Percentiles rank a stretch among this genome's conserved stretches.
Conservation (phyloP, 2,888 invertebrate genomes). For the Drosophila prolongata region DNA sequence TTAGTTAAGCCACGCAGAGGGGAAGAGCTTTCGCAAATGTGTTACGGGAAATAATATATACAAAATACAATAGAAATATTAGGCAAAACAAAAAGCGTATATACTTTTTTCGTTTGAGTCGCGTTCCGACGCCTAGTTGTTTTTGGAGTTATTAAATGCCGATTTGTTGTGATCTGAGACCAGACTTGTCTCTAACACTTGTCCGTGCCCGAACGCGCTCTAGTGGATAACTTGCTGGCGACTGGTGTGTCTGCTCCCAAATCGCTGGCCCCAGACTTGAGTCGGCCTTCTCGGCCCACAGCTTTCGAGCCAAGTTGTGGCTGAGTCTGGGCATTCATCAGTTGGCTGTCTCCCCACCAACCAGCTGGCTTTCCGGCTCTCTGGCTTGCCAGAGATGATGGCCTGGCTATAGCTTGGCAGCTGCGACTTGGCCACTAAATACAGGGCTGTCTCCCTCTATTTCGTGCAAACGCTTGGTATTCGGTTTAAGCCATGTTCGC, state of each 20-base stretch:
- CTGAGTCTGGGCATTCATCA: conserved; percentile 41
- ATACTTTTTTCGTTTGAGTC: conserved; percentile 12
- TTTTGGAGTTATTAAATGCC: background rate
- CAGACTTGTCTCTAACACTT: conserved; percentile 43
- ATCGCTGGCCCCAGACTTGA: conserved; percentile 45
- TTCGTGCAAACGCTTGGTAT: conserved; percentile 1
- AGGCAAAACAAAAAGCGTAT: conserved; percentile 10
- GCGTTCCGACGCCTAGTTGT: conserved; percentile 18
- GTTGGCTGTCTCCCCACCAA: conserved; percentile 5
- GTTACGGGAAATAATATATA: background rate
- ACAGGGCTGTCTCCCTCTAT: conserved; percentile 1
- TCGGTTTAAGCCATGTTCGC: conserved; percentile 1
- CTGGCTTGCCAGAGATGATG: background rate
- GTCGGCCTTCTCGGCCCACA: conserved; percentile 23
- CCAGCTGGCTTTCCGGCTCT: conserved; percentile 5
- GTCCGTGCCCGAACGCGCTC: conserved; percentile 79
- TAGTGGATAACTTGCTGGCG: conserved; percentile 79
- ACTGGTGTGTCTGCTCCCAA: conserved; percentile 67
- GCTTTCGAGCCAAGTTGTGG: conserved; percentile 25
- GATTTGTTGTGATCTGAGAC: conserved; percentile 24
- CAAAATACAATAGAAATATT: background rate
- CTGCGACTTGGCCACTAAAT: background rate
- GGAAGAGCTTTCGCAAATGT: conserved; percentile 4
- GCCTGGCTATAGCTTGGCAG: background rate
- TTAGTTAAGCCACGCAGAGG: conserved; percentile 2